phyloP scores from a whole-genome alignment of 2,113 vertebrate genomes.

The Capreolus pygargus region DNA sequence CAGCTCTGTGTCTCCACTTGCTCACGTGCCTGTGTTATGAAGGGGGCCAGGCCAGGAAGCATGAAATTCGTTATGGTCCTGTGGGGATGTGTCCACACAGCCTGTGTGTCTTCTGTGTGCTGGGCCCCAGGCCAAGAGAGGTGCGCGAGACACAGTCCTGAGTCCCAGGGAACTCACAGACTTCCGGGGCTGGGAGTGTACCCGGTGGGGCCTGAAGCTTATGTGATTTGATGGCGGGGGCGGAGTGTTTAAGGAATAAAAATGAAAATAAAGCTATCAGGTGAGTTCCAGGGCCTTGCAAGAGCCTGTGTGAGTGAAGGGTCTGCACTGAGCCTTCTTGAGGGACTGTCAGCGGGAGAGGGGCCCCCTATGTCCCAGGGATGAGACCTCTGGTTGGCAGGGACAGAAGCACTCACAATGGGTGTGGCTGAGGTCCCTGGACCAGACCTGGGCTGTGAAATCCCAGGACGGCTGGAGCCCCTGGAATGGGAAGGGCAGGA shows the following conservation, averaged over 20 bases:
- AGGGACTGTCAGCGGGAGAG: accelerated
- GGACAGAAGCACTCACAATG: not conserved
- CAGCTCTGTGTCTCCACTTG: accelerated
- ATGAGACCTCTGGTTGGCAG: no score
- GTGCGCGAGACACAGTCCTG: accelerated
- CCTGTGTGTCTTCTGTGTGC: not conserved
- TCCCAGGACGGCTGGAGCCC: not conserved
- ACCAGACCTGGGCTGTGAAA: not conserved
- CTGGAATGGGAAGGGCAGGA: no score
- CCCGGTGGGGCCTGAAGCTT: accelerated
- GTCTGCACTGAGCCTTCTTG: accelerated
- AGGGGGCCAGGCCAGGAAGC: not conserved
- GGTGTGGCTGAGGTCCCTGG: not conserved
- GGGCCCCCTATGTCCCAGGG: accelerated
- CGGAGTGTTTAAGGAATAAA: not conserved
- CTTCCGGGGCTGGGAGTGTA: not conserved
- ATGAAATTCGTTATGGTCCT: accelerated
- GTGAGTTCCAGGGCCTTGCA: not conserved
- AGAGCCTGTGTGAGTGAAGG: not conserved
- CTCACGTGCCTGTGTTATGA: not conserved
- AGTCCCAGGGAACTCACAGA: not conserved
- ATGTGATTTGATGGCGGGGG: not conserved
- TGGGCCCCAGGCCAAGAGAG: not conserved
- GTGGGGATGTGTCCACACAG: not conserved
- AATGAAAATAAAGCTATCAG: not conserved